Conservation (phyloP, 2,797 vertebrate genomes). For the Merluccius polli region DNA sequence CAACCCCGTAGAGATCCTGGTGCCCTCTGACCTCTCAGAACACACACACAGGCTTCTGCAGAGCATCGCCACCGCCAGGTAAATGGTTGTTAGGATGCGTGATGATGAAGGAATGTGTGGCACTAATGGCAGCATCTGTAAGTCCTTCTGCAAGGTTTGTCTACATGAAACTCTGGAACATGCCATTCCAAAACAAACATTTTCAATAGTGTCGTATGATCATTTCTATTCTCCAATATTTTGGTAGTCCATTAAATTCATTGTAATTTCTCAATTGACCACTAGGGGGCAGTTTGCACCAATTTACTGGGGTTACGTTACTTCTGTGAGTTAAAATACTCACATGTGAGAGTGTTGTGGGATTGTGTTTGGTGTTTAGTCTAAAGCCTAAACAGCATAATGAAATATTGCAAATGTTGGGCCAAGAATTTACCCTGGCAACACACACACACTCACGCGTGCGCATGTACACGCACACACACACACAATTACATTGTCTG, state of each 20-base stretch:
- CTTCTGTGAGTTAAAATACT: not conserved
- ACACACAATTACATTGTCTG: too few relatives aligned
- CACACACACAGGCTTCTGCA: conserved; percentile 78
- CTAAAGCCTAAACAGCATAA: not conserved
- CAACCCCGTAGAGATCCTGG: conserved; percentile 89
- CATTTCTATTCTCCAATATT: not conserved
- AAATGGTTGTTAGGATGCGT: conserved; percentile 20
- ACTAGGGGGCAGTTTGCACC: conserved; percentile 42
- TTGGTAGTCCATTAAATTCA: not conserved
- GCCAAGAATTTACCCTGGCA: not conserved
- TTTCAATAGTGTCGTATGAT: not conserved
- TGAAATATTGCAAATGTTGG: not conserved
- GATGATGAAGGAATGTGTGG: not conserved
- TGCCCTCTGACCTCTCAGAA: conserved; percentile 80
- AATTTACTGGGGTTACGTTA: not conserved
- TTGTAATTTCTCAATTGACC: conserved; percentile 8
- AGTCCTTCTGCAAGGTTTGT: not conserved
- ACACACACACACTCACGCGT: too few relatives aligned
- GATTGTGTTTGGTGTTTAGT: not conserved
- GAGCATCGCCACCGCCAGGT: conserved; percentile 81
- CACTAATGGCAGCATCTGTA: not conserved
- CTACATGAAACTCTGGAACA: not conserved
- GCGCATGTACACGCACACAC: too few relatives aligned
- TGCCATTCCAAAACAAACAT: not conserved
- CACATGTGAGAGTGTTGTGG: too few relatives aligned